A percentile compares a stretch with the other conserved stretches of the same genome.
These are phyloP conservation scores for Catocala nupta DNA, from an alignment of 2,888 invertebrate genomes.

Conservation along the genomic window DNA sequence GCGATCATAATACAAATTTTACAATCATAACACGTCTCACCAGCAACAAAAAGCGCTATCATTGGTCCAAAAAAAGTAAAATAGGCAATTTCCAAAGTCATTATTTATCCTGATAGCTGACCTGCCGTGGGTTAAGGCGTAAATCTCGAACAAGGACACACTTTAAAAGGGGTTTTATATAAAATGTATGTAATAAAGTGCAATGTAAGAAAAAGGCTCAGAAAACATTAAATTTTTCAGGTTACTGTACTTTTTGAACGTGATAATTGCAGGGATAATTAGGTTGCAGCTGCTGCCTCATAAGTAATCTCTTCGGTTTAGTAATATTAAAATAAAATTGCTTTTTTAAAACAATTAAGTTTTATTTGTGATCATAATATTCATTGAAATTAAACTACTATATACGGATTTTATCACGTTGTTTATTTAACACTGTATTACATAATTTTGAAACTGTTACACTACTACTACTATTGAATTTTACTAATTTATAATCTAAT, in stretches of 20 bases:
- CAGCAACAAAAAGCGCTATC: constrained; percentile 5
- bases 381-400: no score
- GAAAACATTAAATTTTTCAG: background rate
- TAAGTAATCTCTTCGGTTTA: no score
- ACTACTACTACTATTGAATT: no score
- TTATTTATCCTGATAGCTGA: constrained; percentile 28
- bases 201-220: background rate
- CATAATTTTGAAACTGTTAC: no score
- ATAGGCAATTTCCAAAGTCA: constrained; percentile 38
- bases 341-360: no score
- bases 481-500: no score
- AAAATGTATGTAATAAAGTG: constrained; percentile 9
- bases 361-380: no score
- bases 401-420: no score
- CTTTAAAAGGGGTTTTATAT: constrained; percentile 9
- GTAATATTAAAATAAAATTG: no score
- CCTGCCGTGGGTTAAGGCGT: constrained; percentile 11
- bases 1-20: background rate
- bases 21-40: background rate
- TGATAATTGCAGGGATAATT: background rate
- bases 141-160: constrained; percentile 20
- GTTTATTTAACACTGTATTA: no score
- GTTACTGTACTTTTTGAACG: constrained; percentile 2
- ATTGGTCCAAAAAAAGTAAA: constrained; percentile 21
- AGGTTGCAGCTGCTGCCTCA: no score